phyloP scores from a whole-genome alignment of 2,113 vertebrate species.

The Heterotis niloticus region DNA sequence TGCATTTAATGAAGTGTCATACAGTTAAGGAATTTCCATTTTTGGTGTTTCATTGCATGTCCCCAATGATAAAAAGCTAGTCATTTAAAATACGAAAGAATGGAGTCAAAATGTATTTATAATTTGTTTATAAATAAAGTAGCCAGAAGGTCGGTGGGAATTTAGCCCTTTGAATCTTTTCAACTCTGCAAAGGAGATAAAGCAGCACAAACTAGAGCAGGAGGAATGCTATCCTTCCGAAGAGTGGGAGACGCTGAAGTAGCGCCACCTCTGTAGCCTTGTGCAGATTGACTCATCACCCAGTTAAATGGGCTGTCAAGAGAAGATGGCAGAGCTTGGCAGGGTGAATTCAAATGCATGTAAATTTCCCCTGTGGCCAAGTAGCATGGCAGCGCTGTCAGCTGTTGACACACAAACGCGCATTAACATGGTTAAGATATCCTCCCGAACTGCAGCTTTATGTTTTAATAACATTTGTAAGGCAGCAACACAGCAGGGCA shows the following conservation, averaged over 20 bases:
- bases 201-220: too few species aligned
- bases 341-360: slow-evolving; percentile 87
- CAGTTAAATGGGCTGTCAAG: slow-evolving; percentile 82
- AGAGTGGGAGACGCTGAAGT: slow-evolving; percentile 64
- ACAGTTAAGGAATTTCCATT: too few species aligned
- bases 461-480: slow-evolving; percentile 75
- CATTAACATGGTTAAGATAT: slow-evolving; percentile 83
- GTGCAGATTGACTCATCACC: slow-evolving; percentile 83
- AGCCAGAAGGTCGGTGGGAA: too few species aligned
- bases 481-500: slow-evolving; percentile 61
- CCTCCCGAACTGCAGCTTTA: slow-evolving; percentile 67
- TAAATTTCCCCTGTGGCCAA: slow-evolving; percentile 86
- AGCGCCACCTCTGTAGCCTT: slow-evolving; percentile 74
- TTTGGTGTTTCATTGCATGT: too few species aligned
- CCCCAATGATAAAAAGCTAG: too few species aligned
- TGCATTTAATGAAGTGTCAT: too few species aligned
- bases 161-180: too few species aligned
- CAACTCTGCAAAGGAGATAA: too few species aligned
- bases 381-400: slow-evolving; percentile 75
- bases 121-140: too few species aligned
- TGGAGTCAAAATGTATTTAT: too few species aligned
- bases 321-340: slow-evolving; percentile 69
- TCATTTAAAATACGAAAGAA: too few species aligned
- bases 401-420: slow-evolving; percentile 75
- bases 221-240: slow-evolving; percentile 49